Conservation (phyloP, 2,888 invertebrate genomes). For the Choreutis nemorana region DNA sequence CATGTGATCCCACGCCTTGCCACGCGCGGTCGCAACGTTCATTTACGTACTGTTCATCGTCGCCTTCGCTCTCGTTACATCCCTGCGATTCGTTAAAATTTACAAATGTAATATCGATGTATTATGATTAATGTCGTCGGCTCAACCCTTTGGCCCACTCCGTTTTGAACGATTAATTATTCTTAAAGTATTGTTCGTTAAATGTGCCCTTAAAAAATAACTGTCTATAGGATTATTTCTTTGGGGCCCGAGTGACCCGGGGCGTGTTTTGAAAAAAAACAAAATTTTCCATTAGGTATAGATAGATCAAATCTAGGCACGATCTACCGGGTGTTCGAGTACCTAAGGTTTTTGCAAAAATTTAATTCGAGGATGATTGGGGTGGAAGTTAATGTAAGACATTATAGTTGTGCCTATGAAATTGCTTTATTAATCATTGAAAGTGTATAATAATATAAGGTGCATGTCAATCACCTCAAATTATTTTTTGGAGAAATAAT, state of each 20-base stretch:
- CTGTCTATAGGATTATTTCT: too few relatives aligned
- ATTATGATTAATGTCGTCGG: conserved; percentile 1
- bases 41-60: background rate
- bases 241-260: too few relatives aligned
- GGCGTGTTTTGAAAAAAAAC: too few relatives aligned
- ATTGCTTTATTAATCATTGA: background rate
- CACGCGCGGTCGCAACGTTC: conserved; percentile 7
- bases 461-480: background rate
- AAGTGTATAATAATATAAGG: background rate
- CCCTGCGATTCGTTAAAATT: background rate
- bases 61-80: background rate
- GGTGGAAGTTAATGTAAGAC: background rate
- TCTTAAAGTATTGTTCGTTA: background rate
- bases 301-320: too few relatives aligned
- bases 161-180: conserved; percentile 2
- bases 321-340: too few relatives aligned
- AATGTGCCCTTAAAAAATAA: too few relatives aligned
- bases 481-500: background rate
- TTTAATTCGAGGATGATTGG: too few relatives aligned
- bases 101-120: conserved; percentile 1
- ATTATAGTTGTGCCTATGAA: too few relatives aligned
- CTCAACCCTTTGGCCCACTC: background rate
- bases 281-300: too few relatives aligned
- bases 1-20: too few relatives aligned
- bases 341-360: too few relatives aligned